Percentiles rank a stretch among this genome's conserved stretches.
These are phyloP conservation scores for Drosophila ohnishii DNA, from an alignment of 1,140 invertebrate genomes.

Conservation along the genomic window DNA sequence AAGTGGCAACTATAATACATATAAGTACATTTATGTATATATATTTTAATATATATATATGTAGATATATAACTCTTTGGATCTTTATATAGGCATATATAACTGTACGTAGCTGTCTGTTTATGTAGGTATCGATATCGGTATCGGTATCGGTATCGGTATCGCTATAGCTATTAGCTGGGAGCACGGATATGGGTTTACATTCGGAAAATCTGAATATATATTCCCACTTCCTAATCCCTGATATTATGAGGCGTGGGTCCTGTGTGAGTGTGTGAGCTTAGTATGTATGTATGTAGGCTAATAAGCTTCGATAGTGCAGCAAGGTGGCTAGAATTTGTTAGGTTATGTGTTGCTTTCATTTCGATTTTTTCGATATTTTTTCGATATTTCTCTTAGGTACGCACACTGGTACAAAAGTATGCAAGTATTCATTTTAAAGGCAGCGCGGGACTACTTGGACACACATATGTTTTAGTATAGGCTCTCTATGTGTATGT, in stretches of 20 bases:
- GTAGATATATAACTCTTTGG: conserved; percentile 51
- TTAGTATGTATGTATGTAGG: conserved; percentile 19
- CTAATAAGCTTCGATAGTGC: conserved; percentile 62
- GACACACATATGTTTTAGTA: conserved; percentile 59
- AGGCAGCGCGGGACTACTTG: conserved; percentile 77
- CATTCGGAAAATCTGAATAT: conserved; percentile 1
- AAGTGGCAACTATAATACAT: conserved; percentile 74
- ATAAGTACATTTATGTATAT: conserved; percentile 49
- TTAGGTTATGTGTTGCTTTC: conserved; percentile 20
- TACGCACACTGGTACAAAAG: conserved; percentile 78
- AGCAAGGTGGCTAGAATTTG: conserved; percentile 49
- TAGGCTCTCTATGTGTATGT: conserved; percentile 46
- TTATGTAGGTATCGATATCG: conserved; percentile 29
- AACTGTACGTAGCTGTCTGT: conserved; percentile 31
- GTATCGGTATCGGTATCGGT: conserved; percentile 27
- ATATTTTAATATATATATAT: conserved; percentile 37
- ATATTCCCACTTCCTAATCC: conserved; percentile 5
- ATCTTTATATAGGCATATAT: conserved; percentile 42
- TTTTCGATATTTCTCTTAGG: conserved; percentile 58
- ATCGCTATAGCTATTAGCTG: conserved; percentile 28
- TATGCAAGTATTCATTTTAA: conserved; percentile 71
- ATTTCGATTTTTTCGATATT: conserved; percentile 27
- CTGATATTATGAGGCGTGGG: conserved; percentile 12
- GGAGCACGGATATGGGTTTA: neutral
- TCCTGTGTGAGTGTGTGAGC: conserved; percentile 9